These are phyloP conservation scores for Rotaria sp. DNA, from an alignment of 2,888 invertebrate species.

Conservation along the genomic window DNA sequence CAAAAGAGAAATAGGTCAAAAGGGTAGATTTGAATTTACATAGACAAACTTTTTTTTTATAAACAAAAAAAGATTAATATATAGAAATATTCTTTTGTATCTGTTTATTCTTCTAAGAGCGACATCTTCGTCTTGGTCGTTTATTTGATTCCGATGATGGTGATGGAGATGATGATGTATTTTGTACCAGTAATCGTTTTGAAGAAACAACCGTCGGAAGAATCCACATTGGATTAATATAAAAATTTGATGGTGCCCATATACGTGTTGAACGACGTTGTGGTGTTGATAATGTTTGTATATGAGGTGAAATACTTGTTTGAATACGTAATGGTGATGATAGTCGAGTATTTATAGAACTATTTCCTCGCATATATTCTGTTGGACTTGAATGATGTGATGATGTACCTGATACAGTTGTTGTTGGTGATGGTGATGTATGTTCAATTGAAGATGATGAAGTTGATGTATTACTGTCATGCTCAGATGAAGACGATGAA, in stretches of 20 bases:
- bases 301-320: background rate
- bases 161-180: background rate
- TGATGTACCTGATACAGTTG: background rate
- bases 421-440: background rate
- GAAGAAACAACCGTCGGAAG: background rate
- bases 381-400: background rate
- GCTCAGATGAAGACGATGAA: background rate
- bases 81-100: background rate
- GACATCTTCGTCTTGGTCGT: background rate
- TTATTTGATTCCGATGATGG: background rate
- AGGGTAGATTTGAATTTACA: background rate
- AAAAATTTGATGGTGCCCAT: conserved; percentile 2
- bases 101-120: background rate
- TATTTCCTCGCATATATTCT: background rate
- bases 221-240: conserved; percentile 9
- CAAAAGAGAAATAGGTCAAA: background rate
- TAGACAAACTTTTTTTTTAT: background rate
- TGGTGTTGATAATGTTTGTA: background rate
- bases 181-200: background rate
- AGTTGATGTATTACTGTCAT: background rate
- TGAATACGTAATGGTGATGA: conserved; percentile 3
- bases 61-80: background rate
- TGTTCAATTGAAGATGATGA: background rate
- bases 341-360: background rate
- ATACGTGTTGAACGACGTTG: conserved; percentile 17